Conservation (phyloP, 1,140 invertebrate species). For the Cataglyphis hispanica region DNA sequence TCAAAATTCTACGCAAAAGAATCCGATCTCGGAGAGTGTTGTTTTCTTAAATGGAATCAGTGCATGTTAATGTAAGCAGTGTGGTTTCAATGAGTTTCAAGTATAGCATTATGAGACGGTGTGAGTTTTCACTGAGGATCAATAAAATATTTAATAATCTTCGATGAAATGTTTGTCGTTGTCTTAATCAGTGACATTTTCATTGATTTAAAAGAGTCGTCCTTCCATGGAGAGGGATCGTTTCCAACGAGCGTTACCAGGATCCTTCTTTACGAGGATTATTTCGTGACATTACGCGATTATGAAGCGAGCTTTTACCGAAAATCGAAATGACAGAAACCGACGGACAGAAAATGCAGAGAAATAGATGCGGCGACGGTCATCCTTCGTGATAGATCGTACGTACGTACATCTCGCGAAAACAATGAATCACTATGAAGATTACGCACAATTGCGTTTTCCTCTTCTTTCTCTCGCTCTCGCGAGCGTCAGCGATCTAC, state of each 20-base stretch:
- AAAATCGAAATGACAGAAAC: slow-evolving; percentile 63
- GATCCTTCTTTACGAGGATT: neutral
- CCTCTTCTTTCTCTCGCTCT: neutral
- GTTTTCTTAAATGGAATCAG: no score
- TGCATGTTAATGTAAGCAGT: no score
- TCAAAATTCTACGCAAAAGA: neutral
- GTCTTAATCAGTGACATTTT: no score
- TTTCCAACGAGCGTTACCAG: no score
- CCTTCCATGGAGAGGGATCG: no score
- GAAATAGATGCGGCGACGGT: slow-evolving; percentile 67
- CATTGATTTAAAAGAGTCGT: no score
- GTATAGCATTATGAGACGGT: no score
- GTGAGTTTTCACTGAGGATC: no score
- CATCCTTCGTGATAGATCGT: slow-evolving; percentile 63
- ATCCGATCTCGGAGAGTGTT: neutral
- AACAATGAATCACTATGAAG: slow-evolving; percentile 64
- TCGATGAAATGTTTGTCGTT: no score
- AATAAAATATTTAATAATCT: no score
- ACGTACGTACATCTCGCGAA: slow-evolving; percentile 41
- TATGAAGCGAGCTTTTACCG: neutral
- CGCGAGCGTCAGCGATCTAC: neutral
- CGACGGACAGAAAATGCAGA: slow-evolving; percentile 63
- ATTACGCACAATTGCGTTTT: slow-evolving; percentile 34
- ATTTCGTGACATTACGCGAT: slow-evolving; percentile 44
- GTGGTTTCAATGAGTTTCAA: no score